A percentile compares a stretch with the other conserved stretches of the same genome.
Evolutionary conservation across 2,888 invertebrate species (phyloP).

Genomic region (Thelaira solivaga): DNA sequence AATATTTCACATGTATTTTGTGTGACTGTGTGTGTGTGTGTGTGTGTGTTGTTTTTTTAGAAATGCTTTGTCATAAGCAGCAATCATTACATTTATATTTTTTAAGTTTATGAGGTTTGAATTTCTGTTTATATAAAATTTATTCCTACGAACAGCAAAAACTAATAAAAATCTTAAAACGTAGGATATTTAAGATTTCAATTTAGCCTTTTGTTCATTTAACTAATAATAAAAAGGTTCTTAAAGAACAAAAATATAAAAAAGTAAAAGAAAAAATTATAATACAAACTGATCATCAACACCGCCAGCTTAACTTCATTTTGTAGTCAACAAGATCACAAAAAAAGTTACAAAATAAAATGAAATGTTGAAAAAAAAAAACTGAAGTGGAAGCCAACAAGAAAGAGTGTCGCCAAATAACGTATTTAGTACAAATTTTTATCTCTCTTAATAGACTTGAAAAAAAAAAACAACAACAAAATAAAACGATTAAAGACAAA

Average conservation of each 20-base stretch:
- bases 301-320: constrained; percentile 47
- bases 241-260: constrained; percentile 17
- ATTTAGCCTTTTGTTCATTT: constrained; percentile 33
- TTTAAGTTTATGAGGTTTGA: constrained; percentile 37
- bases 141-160: constrained; percentile 4
- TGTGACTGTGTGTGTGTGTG: too few species aligned
- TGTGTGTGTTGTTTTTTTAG: too few species aligned
- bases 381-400: neutral
- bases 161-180: neutral
- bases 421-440: constrained; percentile 43
- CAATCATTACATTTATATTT: constrained; percentile 50
- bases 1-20: constrained; percentile 41
- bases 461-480: constrained; percentile 1
- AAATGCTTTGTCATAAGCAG: constrained; percentile 55
- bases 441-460: constrained; percentile 14
- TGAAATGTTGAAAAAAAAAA: neutral
- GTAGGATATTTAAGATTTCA: constrained; percentile 27
- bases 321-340: constrained; percentile 8
- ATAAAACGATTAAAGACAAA: neutral
- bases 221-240: constrained; percentile 40
- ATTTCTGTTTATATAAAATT: constrained; percentile 5
- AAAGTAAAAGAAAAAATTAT: neutral
- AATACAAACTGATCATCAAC: constrained; percentile 39
- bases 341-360: neutral
- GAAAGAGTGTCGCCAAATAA: constrained; percentile 52